Base-by-base conservation (phyloP, 2,113 vertebrate genomes). In the Actinemys pallida region DNA sequence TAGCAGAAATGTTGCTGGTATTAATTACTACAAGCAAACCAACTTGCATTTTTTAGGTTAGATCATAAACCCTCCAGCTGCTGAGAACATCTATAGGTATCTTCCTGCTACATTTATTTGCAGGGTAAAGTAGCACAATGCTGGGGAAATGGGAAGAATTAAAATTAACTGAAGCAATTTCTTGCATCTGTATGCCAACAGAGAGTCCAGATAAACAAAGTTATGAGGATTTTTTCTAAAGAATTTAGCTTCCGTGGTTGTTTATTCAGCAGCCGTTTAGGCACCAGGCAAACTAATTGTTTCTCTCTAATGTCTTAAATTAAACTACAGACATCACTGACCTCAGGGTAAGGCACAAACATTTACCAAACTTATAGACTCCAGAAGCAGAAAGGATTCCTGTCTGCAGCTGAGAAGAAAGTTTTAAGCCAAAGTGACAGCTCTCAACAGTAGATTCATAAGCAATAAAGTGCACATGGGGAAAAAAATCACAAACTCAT, bases 21-120 rank as follows among this genome's bases (percentile, higher is more conserved):
- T 97, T 98, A 97, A 98, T 98, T 97, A 97, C 93, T 81, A 53
- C 90, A 95, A 95, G 95, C 95, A 97, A 97, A 94, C 62, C 90
- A 96, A 94, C 91, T 95, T 96, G 94, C 92, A 95, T 97, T 95
- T 97, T 97, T 97, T 94, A 92, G 83, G 93, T 94, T 96, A 94
- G 92, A 96, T 97, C 86, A 19, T 96, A 94, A 94, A 95, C 92
- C 92, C 95, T 97, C 96, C 97, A 97, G 95, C 95, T 97, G 97
- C 92, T 93, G 93, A 94, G 96, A 92, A 94, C 47, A 96, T 96
- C 89, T 84, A 96, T 93, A 97, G 95, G 92, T 95, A 89, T 90
- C 93, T 93, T 95, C 65, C 81, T 95, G 81, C 86, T 95, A 81
- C 93, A 96, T 96, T 96, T 95, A 94, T 97, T 95, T 94, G 81